Percentiles rank a stretch among this genome's conserved stretches.
Conservation (phyloP, 2,888 invertebrate species). For the Lutraria lutraria region DNA sequence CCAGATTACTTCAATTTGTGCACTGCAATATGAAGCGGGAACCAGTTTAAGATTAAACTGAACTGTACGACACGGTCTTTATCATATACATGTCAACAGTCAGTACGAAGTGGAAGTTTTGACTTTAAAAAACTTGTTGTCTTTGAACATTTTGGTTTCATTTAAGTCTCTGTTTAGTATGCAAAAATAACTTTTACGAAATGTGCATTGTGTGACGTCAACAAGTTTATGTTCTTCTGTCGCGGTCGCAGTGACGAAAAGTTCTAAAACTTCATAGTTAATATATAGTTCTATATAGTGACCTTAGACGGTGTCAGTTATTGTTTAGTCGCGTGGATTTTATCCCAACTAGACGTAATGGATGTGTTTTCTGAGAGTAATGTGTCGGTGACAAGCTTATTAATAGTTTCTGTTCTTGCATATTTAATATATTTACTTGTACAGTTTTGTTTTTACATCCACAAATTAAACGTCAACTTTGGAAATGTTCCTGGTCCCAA, state of each 20-base stretch:
- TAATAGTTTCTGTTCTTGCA: constrained; percentile 24
- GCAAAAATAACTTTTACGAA: neutral
- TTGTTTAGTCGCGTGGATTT: constrained; percentile 28
- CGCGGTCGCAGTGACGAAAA: neutral
- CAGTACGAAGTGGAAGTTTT: neutral
- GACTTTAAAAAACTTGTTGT: no score
- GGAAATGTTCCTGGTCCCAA: constrained; percentile 53
- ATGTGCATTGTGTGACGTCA: neutral
- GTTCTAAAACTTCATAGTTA: neutral
- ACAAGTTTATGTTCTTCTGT: neutral
- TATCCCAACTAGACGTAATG: constrained; percentile 6
- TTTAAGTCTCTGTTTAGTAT: no score
- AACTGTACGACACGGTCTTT: neutral
- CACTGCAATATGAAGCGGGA: no score
- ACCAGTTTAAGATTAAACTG: no score
- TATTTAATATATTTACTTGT: constrained; percentile 41
- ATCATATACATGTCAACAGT: neutral
- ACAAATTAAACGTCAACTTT: constrained; percentile 37
- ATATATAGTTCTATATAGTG: constrained; percentile 11
- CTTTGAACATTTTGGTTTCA: no score
- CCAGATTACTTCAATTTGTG: no score
- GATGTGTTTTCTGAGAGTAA: neutral
- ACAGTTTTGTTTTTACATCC: constrained; percentile 34
- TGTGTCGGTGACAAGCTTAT: constrained; percentile 31
- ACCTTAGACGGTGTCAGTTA: neutral